These are phyloP conservation scores for Lymantria monacha DNA, from an alignment of 2,888 invertebrate species.

Conservation along the genomic window DNA sequence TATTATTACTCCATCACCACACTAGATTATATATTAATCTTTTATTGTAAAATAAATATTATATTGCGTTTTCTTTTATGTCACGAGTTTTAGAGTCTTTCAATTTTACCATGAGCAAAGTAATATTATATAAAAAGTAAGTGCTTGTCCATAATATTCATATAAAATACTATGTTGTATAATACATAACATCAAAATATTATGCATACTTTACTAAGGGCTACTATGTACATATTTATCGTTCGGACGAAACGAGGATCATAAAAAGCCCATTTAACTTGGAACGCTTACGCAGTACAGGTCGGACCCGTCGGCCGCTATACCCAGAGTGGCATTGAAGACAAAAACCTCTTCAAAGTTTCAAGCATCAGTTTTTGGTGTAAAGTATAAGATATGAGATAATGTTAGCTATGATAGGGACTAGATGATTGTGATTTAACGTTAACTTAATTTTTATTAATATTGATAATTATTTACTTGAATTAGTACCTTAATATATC, in stretches of 20 bases:
- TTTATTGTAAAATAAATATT: too few relatives aligned
- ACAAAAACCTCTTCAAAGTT: constrained; percentile 56
- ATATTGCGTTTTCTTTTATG: too few relatives aligned
- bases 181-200: background rate
- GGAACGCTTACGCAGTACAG: constrained; percentile 38
- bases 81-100: too few relatives aligned
- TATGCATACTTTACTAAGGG: background rate
- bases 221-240: background rate
- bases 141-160: background rate
- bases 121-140: too few relatives aligned
- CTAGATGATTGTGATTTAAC: too few relatives aligned
- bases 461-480: too few relatives aligned
- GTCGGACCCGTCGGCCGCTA: constrained; percentile 43
- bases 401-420: too few relatives aligned
- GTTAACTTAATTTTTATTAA: too few relatives aligned
- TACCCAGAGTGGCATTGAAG: constrained; percentile 47
- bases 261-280: constrained; percentile 40
- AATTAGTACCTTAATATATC: too few relatives aligned
- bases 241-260: constrained; percentile 1
- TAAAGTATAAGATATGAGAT: constrained; percentile 11
- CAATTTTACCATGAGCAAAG: too few relatives aligned
- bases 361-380: constrained; percentile 25
- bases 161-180: background rate
- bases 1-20: too few relatives aligned
- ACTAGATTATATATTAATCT: too few relatives aligned